Conservation (phyloP, 2,888 invertebrate species). For the Vanessa cardui region DNA sequence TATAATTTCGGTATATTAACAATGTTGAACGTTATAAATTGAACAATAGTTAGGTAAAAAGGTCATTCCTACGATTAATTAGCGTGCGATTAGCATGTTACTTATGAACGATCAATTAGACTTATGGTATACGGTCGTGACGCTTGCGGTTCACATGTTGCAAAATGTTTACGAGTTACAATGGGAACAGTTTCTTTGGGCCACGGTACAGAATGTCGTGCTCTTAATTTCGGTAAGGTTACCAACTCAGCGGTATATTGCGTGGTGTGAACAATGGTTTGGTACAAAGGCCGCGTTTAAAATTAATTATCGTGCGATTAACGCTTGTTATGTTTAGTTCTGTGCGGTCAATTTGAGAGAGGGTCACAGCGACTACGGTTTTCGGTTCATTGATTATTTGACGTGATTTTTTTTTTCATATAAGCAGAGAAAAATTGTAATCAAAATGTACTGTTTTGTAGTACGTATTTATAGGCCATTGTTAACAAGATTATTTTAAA, state of each 20-base stretch:
- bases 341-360: slow-evolving; percentile 27
- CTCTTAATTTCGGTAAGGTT: slow-evolving; percentile 65
- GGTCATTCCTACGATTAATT: not conserved
- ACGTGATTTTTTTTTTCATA: slow-evolving; percentile 8
- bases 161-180: slow-evolving; percentile 26
- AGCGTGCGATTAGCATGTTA: not conserved
- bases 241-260: slow-evolving; percentile 52
- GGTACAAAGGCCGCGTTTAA: slow-evolving; percentile 49
- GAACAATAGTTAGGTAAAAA: slow-evolving; percentile 6
- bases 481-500: too few relatives aligned
- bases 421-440: too few relatives aligned
- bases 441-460: too few relatives aligned
- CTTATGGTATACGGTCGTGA: not conserved
- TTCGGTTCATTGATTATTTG: slow-evolving; percentile 15
- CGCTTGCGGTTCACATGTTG: not conserved
- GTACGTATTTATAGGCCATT: too few relatives aligned
- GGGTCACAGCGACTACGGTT: slow-evolving; percentile 22
- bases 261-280: slow-evolving; percentile 55
- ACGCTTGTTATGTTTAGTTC: slow-evolving; percentile 26
- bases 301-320: slow-evolving; percentile 36
- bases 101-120: not conserved
- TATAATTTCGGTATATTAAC: not conserved
- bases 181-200: slow-evolving; percentile 46
- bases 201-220: slow-evolving; percentile 55
- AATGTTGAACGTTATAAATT: not conserved